Conservation (phyloP, 2,888 invertebrate species). For the Nipponacmea schrenckii region DNA sequence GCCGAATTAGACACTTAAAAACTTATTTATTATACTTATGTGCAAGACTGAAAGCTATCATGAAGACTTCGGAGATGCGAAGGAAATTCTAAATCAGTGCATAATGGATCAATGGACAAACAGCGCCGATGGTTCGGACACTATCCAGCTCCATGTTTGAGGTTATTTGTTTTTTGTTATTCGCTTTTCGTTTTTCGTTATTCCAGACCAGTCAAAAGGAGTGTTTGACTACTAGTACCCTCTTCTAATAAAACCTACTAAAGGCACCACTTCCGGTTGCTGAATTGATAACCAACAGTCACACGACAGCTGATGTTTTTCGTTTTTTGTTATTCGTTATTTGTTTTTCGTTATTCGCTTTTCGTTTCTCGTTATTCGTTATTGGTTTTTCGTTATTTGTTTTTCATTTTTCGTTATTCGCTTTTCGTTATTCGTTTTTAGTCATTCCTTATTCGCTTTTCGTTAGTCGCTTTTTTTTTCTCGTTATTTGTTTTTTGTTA, state of each 20-base stretch:
- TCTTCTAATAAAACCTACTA: background rate
- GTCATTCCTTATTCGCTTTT: no score
- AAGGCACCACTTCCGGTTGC: background rate
- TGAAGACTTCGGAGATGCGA: background rate
- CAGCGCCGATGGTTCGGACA: background rate
- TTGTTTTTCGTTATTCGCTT: no score
- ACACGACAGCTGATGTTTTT: background rate
- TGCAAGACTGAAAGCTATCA: background rate
- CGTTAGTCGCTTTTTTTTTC: no score
- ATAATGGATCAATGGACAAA: background rate
- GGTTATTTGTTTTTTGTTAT: no score
- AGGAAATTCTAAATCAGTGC: background rate
- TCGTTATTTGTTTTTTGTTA: no score
- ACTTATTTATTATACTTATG: background rate
- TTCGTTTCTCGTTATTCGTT: no score
- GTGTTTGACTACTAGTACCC: conserved; percentile 2
- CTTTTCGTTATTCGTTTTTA: no score
- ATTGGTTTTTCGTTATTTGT: no score
- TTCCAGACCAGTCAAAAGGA: background rate
- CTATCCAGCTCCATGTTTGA: background rate
- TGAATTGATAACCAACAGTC: background rate
- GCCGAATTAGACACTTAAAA: background rate
- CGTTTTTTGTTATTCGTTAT: background rate
- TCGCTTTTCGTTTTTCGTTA: no score
- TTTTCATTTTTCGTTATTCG: no score